Conservation (phyloP, 2,888 invertebrate genomes). For the Norana najaformis region DNA sequence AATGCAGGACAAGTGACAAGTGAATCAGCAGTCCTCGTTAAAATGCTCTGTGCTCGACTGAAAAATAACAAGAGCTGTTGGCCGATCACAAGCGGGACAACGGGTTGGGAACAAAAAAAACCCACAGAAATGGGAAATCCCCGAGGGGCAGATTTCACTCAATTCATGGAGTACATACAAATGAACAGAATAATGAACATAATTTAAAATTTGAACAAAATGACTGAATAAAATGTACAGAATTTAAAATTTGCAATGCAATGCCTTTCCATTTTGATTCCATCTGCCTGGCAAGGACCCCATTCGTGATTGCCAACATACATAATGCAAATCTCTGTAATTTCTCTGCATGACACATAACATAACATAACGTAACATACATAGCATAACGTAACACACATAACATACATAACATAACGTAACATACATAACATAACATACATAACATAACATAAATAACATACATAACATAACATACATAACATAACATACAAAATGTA, state of each 20-base stretch:
- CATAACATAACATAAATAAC: too few relatives aligned
- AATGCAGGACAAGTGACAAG: background rate
- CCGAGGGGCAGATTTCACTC: background rate
- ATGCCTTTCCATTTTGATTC: too few relatives aligned
- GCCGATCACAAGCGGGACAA: background rate
- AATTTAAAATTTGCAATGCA: too few relatives aligned
- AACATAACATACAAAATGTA: too few relatives aligned
- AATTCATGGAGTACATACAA: background rate
- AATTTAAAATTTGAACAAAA: background rate
- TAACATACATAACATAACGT: too few relatives aligned
- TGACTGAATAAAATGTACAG: too few relatives aligned
- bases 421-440: too few relatives aligned
- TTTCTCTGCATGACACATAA: background rate
- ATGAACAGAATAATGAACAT: background rate
- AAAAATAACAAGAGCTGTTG: background rate
- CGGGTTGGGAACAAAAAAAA: background rate
- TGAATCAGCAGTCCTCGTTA: background rate
- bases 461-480: too few relatives aligned
- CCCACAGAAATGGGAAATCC: background rate
- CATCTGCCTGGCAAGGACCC: background rate
- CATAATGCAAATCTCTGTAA: background rate
- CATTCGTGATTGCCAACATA: background rate
- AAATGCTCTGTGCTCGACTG: background rate
- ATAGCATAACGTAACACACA: too few relatives aligned
- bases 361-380: too few relatives aligned